These are phyloP conservation scores for Spondyliosoma cantharus DNA, from an alignment of 2,797 vertebrate genomes.

Conservation along the genomic window DNA sequence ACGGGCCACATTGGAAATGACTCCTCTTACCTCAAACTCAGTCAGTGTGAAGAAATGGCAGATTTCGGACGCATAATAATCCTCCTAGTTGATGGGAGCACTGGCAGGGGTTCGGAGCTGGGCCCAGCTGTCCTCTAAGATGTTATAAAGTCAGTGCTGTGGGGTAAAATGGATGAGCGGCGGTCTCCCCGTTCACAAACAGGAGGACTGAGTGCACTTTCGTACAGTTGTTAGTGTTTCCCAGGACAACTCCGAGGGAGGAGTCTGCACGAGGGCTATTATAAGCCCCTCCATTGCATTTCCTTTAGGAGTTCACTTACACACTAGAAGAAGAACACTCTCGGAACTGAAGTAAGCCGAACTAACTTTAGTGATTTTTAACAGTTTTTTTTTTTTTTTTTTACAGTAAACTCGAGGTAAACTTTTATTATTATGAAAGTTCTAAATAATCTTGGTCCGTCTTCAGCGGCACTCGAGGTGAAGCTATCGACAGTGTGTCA, in stretches of 20 bases:
- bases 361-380: neutral
- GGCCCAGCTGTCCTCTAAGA: neutral
- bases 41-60: conserved; percentile 53
- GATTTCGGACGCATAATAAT: conserved; percentile 69
- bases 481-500: neutral
- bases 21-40: conserved; percentile 70
- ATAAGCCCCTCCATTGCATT: neutral
- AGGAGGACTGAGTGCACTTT: conserved; percentile 53
- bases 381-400: too few relatives aligned
- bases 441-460: neutral
- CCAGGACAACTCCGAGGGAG: conserved; percentile 79
- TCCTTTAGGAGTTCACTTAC: neutral
- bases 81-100: conserved; percentile 29
- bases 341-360: accelerated
- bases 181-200: conserved; percentile 12
- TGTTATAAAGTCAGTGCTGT: neutral
- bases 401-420: too few relatives aligned
- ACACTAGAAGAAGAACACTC: neutral
- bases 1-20: neutral
- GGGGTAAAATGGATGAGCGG: neutral
- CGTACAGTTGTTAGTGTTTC: conserved; percentile 79
- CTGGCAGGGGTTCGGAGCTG: neutral
- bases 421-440: neutral
- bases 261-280: conserved; percentile 52
- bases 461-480: neutral